These are phyloP conservation scores for Danio albolineatus DNA, from an alignment of 2,797 vertebrate species.

Conservation along the genomic window DNA sequence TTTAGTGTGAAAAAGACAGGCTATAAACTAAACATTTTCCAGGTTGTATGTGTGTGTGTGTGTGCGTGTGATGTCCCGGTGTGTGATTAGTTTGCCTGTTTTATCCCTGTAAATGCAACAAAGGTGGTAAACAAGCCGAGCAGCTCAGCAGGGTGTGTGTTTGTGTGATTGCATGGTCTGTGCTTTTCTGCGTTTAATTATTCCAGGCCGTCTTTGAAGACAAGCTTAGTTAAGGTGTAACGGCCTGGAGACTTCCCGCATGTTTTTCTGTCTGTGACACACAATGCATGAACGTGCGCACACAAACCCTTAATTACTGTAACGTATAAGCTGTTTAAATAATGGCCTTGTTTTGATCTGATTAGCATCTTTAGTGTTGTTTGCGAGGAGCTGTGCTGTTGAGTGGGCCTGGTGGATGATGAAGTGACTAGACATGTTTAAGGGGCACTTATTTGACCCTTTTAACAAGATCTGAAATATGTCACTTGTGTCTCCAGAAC, in stretches of 20 bases:
- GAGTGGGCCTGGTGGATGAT: background rate
- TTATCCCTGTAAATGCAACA: slow-evolving; percentile 3
- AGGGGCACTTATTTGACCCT: no score
- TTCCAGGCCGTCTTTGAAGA: slow-evolving; percentile 6
- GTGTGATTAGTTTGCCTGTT: slow-evolving; percentile 11
- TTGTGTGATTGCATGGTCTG: background rate
- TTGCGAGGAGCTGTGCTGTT: background rate
- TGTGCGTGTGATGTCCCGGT: background rate
- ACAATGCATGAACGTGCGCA: background rate
- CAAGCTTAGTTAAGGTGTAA: slow-evolving; percentile 5
- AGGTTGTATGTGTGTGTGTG: background rate
- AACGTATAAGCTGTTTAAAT: background rate
- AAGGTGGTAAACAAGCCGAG: slow-evolving; percentile 18
- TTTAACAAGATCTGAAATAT: no score
- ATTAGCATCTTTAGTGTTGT: slow-evolving; percentile 3
- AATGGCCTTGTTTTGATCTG: slow-evolving; percentile 2
- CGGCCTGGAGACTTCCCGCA: background rate
- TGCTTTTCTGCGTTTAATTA: slow-evolving; percentile 32
- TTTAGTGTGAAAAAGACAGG: slow-evolving; percentile 14
- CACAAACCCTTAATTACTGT: background rate
- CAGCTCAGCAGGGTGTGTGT: slow-evolving; percentile 2
- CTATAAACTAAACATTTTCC: slow-evolving; percentile 19
- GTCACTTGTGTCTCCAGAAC: no score
- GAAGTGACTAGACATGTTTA: no score
- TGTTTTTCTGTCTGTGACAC: slow-evolving; percentile 16